These are phyloP conservation scores for Equus quagga DNA, from an alignment of 2,113 vertebrate species.

Conservation along the genomic window DNA sequence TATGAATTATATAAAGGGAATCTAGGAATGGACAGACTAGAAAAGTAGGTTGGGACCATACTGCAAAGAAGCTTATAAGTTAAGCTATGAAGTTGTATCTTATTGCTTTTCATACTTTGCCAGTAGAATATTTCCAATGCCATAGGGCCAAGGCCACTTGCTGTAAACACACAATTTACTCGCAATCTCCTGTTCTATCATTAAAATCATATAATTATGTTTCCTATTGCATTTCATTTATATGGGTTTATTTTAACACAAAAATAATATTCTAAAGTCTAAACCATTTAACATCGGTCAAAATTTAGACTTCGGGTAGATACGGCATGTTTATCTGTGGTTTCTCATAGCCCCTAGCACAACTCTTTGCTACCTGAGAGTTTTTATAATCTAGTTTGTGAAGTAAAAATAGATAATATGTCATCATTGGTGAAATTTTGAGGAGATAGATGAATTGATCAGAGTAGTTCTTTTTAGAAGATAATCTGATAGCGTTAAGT, in stretches of 20 bases:
- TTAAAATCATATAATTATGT: neutral
- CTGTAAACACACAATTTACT: neutral
- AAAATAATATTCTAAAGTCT: neutral
- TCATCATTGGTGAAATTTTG: neutral
- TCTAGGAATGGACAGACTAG: neutral
- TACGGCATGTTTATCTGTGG: neutral
- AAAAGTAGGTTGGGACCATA: neutral
- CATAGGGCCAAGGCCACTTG: neutral
- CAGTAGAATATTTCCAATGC: neutral
- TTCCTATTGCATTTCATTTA: neutral
- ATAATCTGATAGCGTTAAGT: neutral
- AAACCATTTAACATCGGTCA: neutral
- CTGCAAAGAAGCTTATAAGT: neutral
- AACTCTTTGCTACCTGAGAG: neutral
- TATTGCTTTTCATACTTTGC: neutral
- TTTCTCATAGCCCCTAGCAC: neutral
- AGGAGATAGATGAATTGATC: neutral
- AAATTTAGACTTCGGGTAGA: neutral
- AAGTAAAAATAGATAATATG: conserved; percentile 10
- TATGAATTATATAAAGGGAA: neutral
- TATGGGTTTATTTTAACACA: neutral
- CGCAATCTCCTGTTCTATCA: neutral
- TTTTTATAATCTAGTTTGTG: neutral
- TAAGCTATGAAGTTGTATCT: neutral
- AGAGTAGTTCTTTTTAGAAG: conserved; percentile 16